Percentiles rank a stretch among this genome's conserved stretches.
Evolutionary conservation across 2,113 vertebrate genomes (phyloP).

Genomic region (Callipepla squamata): DNA sequence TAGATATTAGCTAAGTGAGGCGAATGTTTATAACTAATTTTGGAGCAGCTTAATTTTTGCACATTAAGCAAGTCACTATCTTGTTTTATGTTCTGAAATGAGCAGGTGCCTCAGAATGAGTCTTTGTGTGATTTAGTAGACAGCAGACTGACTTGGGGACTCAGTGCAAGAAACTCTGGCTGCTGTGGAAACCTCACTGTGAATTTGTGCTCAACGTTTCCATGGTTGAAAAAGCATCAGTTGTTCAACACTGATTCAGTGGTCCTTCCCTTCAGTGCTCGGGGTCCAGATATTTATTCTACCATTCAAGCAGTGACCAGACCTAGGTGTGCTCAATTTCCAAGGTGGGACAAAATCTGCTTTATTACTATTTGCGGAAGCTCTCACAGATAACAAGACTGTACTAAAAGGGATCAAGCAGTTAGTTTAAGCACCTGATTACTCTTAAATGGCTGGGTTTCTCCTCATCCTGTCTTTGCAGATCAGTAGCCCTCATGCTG

Average conservation of each 20-base stretch:
- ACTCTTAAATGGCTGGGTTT: not conserved
- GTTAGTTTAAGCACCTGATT: not conserved
- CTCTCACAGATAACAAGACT: not conserved
- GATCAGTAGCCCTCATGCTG: not conserved
- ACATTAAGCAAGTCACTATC: not conserved
- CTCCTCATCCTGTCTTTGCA: not conserved
- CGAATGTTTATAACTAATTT: slow-evolving; percentile 17
- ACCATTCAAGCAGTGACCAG: not conserved
- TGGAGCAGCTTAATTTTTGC: not conserved
- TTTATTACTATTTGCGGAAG: not conserved
- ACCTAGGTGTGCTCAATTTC: accelerated
- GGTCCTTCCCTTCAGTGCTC: not conserved
- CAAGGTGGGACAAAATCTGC: not conserved
- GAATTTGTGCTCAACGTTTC: not conserved
- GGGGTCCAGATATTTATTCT: not conserved
- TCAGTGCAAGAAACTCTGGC: not conserved
- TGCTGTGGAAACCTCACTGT: not conserved
- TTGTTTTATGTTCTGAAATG: not conserved
- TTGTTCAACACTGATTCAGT: not conserved
- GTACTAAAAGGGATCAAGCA: accelerated
- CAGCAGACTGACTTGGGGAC: not conserved
- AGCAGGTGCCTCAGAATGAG: not conserved
- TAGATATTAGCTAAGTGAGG: not conserved
- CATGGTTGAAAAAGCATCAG: not conserved
- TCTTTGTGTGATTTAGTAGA: not conserved